Evolutionary conservation across 2,113 vertebrate species (phyloP), one percentile per base, ranked within the genome.

Genomic region (Platichthys flesus): DNA sequence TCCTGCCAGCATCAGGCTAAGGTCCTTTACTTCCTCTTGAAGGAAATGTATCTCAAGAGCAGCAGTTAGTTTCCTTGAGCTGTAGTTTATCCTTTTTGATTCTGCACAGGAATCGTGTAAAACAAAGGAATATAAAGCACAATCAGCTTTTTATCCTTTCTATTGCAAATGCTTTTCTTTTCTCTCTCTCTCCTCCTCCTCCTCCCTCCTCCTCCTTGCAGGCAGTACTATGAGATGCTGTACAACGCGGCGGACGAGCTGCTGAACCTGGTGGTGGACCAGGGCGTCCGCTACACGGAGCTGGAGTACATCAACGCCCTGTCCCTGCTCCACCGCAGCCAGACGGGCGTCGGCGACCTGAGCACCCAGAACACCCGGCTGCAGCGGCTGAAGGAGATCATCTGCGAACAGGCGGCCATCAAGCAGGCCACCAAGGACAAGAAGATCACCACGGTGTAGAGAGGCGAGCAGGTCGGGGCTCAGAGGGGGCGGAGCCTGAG

Each of bases 391-490:
- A 99, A 99, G 87, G 98, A 99, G 95, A 98, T 99, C 93, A 96
- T 99, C 88, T 99, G 98, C 0, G 98, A 99, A 90, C 98, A 99
- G 89, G 97, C 97, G 0, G 98, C 97, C 82, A 99, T 99, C 92
- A 99, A 99, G 76, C 98, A 99, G 85, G 98, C 98, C 93, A 97
- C 96, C 92, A 99, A 99, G 91, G 98, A 99, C 91, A 99, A 99
- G 95, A 99, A 99, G 72, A 99, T 99, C 92, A 99, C 98, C 20
- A 99, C 98, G 0, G 98, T 99, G 63, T 99, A 87, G 93, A 7
- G 20, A 68, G 45, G n/a, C 60, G 51, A 42, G 26, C 10, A 55
- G 14, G 4, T 21, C 9, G 8, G 15, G 23, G 58, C 26, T 23
- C 42, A 47, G 31, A 13, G n/a, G 18, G 18, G 24, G 18, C 24